Evolutionary conservation across 2,888 invertebrate species (phyloP).

Genomic region (Macrophya alboannulata): DNA sequence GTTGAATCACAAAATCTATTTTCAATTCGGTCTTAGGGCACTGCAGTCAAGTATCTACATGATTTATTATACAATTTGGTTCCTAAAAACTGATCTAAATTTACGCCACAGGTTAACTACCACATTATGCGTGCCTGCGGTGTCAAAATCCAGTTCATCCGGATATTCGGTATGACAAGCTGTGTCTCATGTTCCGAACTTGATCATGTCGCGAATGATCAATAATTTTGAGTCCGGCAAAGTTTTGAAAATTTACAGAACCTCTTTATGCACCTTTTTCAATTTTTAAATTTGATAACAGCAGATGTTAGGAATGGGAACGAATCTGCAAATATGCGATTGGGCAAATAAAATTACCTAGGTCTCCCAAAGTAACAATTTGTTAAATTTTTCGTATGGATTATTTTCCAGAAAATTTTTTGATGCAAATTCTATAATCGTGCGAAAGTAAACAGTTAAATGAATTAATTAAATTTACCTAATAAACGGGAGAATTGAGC

Average conservation of each 20-base stretch:
- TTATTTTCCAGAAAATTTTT: neutral
- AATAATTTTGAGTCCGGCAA: neutral
- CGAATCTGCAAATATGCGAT: neutral
- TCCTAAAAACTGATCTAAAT: neutral
- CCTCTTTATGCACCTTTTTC: neutral
- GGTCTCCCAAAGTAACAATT: neutral
- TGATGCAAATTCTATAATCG: neutral
- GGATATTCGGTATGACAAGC: neutral
- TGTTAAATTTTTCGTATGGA: neutral
- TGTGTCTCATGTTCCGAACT: neutral
- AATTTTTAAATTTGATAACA: neutral
- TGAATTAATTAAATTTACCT: constrained; percentile 70
- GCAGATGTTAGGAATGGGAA: neutral
- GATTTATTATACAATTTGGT: neutral
- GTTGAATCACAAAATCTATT: neutral
- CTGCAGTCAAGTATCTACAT: neutral
- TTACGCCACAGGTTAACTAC: neutral
- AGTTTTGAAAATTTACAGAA: neutral
- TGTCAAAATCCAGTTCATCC: constrained; percentile 6
- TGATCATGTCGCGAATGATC: neutral
- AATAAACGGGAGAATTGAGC: constrained; percentile 81
- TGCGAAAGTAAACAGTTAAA: neutral
- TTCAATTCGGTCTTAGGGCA: neutral
- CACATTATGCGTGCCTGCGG: neutral
- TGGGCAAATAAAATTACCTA: neutral